Evolutionary conservation across 2,797 vertebrate species (phyloP).

Genomic region (Urocyon cinereoargenteus): DNA sequence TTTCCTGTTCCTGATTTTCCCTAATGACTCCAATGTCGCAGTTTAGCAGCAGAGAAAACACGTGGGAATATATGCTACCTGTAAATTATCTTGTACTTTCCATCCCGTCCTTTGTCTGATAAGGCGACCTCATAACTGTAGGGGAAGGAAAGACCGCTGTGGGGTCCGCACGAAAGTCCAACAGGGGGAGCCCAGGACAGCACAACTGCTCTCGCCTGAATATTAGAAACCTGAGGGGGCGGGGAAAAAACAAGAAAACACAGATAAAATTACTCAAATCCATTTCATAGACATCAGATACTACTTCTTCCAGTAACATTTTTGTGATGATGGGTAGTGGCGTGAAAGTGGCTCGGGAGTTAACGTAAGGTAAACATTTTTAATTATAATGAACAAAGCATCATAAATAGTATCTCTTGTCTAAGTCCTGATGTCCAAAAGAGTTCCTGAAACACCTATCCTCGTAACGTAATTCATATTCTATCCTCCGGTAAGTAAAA

Average conservation of each 20-base stretch:
- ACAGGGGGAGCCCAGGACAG: constrained; percentile 95
- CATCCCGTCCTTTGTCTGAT: constrained; percentile 97
- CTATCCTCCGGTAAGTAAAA: neutral
- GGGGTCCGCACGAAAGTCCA: constrained; percentile 92
- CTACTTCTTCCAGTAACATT: neutral
- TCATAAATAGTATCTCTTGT: neutral
- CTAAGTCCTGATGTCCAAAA: neutral
- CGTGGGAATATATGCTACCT: constrained; percentile 87
- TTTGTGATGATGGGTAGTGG: neutral
- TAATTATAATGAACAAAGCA: neutral
- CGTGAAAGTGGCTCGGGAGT: neutral
- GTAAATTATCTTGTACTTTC: constrained; percentile 97
- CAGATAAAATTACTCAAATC: constrained; percentile 26
- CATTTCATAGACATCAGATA: constrained; percentile 16
- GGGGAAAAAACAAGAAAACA: neutral
- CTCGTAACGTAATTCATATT: neutral
- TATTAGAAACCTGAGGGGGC: constrained; percentile 91
- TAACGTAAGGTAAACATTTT: neutral
- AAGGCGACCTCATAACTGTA: constrained; percentile 97
- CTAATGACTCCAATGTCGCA: neutral
- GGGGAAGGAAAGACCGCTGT: constrained; percentile 92
- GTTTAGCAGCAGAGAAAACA: neutral
- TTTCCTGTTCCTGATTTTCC: constrained; percentile 6
- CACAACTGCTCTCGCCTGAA: constrained; percentile 94
- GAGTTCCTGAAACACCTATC: constrained; percentile 1